Conservation (phyloP, 2,888 invertebrate species). For the Ornithoptera priamus region DNA sequence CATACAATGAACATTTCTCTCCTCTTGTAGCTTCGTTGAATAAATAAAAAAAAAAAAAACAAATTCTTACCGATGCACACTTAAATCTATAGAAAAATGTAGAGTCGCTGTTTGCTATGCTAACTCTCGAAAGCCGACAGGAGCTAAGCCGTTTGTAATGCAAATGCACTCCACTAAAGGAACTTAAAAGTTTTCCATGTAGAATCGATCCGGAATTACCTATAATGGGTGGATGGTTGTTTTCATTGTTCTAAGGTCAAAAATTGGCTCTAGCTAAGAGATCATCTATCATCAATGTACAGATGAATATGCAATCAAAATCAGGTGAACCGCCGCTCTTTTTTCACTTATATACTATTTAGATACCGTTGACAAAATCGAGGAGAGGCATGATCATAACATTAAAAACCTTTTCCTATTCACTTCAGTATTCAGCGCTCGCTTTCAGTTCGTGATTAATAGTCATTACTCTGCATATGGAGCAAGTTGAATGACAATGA, state of each 20-base stretch:
- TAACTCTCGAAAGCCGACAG: conserved; percentile 8
- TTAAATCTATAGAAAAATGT: not conserved
- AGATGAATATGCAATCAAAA: no score
- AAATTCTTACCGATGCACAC: conserved; percentile 3
- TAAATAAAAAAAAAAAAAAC: not conserved
- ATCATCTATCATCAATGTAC: no score
- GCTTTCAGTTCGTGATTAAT: conserved; percentile 25
- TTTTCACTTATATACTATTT: not conserved
- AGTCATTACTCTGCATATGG: conserved; percentile 29
- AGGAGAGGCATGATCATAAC: not conserved
- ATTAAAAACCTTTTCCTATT: conserved; percentile 17
- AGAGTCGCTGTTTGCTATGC: conserved; percentile 16
- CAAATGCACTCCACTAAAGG: conserved; percentile 18
- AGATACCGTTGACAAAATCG: not conserved
- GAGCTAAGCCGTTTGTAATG: conserved; percentile 20
- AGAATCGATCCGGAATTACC: conserved; percentile 1
- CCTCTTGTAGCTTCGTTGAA: no score
- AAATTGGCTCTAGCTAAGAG: no score
- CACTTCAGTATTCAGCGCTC: conserved; percentile 12
- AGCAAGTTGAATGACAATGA: conserved; percentile 9
- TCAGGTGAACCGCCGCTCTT: no score
- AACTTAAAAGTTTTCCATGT: conserved; percentile 12
- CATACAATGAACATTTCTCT: no score
- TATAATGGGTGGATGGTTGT: not conserved
- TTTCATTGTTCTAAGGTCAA: not conserved